phyloP scores from a whole-genome alignment of 2,113 vertebrate species.

The Trogon melanurus region DNA sequence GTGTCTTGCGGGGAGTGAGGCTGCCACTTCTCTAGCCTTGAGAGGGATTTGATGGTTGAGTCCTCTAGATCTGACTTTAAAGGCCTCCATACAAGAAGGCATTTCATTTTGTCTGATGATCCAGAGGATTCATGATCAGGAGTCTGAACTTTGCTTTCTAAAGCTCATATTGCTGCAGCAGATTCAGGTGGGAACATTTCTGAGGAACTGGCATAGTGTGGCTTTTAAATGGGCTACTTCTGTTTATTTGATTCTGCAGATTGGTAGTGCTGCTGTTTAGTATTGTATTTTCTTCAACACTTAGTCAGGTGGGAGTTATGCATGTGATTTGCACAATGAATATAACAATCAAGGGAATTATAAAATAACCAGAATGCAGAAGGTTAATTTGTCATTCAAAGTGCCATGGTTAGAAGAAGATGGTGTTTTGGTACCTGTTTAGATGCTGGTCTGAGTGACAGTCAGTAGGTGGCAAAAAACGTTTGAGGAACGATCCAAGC shows the following conservation, averaged over 20 bases:
- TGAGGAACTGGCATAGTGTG: background rate
- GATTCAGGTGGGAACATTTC: background rate
- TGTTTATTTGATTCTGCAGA: background rate
- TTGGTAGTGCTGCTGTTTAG: background rate
- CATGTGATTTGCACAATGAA: background rate
- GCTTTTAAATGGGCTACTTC: background rate
- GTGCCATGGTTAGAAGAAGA: background rate
- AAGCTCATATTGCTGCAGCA: background rate
- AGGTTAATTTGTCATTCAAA: conserved; percentile 30
- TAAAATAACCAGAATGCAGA: conserved; percentile 13
- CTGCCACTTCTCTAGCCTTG: background rate
- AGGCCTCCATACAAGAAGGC: background rate
- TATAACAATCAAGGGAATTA: conserved; percentile 16
- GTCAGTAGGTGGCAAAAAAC: background rate
- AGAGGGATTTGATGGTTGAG: background rate
- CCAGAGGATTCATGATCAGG: background rate
- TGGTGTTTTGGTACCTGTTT: conserved; percentile 14
- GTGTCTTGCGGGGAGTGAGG: background rate
- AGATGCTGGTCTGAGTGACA: conserved; percentile 25
- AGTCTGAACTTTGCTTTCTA: background rate
- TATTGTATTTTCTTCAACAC: background rate
- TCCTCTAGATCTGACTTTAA: background rate
- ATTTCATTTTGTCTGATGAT: background rate
- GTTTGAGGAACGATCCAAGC: background rate
- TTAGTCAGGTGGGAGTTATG: background rate